A percentile compares a stretch with the other conserved stretches of the same genome.
Evolutionary conservation across 2,888 invertebrate species (phyloP).

Genomic region (Melanargia galathea): DNA sequence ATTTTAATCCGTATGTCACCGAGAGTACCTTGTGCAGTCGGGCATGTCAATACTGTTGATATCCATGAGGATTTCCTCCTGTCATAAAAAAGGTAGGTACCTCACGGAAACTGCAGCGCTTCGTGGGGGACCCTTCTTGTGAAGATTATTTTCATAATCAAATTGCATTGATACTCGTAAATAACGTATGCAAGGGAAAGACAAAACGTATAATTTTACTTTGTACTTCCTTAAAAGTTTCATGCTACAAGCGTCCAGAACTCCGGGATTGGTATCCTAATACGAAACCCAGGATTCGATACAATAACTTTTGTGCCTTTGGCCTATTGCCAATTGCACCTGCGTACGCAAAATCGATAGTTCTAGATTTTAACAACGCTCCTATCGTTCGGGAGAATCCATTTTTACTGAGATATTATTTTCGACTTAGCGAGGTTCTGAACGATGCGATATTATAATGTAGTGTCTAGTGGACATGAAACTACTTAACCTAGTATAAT

Average conservation of each 20-base stretch:
- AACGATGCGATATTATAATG: background rate
- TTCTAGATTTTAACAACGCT: constrained; percentile 19
- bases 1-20: too few relatives aligned
- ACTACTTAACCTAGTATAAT: background rate
- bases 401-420: constrained; percentile 5
- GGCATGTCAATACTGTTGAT: too few relatives aligned
- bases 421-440: background rate
- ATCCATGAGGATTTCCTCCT: too few relatives aligned
- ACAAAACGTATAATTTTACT: background rate
- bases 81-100: too few relatives aligned
- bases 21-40: too few relatives aligned
- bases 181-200: background rate
- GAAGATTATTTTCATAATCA: too few relatives aligned
- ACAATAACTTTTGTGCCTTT: constrained; percentile 19
- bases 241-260: background rate
- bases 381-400: background rate
- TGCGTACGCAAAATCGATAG: constrained; percentile 16
- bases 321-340: constrained; percentile 20
- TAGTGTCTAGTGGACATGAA: too few relatives aligned
- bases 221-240: background rate
- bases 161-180: too few relatives aligned
- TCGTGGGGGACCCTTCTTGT: too few relatives aligned
- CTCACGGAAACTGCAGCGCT: too few relatives aligned
- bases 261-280: background rate
- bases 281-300: constrained; percentile 8